Evolutionary conservation across 1,140 invertebrate genomes (phyloP), one percentile per base, ranked within the genome.

Genomic region (Stegodyphus mimosarum): DNA sequence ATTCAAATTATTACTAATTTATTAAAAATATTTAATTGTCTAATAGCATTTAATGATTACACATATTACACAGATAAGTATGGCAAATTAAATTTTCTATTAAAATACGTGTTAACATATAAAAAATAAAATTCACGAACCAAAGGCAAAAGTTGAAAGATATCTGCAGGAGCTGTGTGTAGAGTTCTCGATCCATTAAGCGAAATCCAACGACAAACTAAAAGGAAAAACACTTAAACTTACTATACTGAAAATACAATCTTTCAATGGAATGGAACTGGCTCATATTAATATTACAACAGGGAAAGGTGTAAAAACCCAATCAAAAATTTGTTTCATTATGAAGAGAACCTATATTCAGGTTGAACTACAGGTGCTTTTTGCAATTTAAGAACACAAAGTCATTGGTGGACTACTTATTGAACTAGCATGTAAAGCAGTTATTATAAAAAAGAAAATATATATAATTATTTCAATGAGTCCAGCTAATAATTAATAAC

Each of bases 71-170:
- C 33, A 33, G 33, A 33, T 1, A 33, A 33, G 33, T 33, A 33
- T 33, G 33, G 33, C 33, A 33, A 33, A 33, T 33, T 33, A 33
- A 33, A 1, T 33, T 33, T 33, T 33, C 33, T 33, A 33, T 33
- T 33, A 33, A 33, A 33, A 33, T 33, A 3, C 33, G 1, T 33
- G 33, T 33, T 33, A 33, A 33, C 33, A 33, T 33, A 33, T 33
- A 92, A 84, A 90, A 90, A 88, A 87, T 90, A n/a, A 93, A 94
- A 88, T 0, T 48, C 80, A 71, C 90, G 89, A 88, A 92, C 91
- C 69, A 92, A 81, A 90, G 90, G 89, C 87, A 90, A n/a, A 93
- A 94, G 87, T 0, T 91, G 88, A 88, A 94, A 94, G 86, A 94
- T 93, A 81, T 92, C 91, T 4, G 92, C 91, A 91, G 88, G 91